A percentile compares a stretch with the other conserved stretches of the same genome.
phyloP scores from a whole-genome alignment of 2,888 invertebrate genomes.

The Stomorhina lunata region DNA sequence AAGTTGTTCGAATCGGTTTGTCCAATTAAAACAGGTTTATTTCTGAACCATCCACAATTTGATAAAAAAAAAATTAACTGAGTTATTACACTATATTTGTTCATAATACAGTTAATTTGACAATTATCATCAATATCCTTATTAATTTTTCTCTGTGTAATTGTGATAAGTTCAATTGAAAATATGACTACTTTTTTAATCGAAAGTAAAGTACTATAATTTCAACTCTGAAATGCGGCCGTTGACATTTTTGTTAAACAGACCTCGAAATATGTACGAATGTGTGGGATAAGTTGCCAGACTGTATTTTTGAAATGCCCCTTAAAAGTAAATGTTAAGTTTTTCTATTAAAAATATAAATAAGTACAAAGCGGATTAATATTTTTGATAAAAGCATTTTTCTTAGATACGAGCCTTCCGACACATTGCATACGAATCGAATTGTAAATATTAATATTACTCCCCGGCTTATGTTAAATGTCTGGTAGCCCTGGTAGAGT shows the following conservation, averaged over 20 bases:
- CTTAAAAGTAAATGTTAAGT: not conserved
- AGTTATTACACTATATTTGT: too few relatives aligned
- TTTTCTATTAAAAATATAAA: not conserved
- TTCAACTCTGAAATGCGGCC: slow-evolving; percentile 58
- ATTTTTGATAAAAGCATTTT: not conserved
- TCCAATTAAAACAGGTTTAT: too few relatives aligned
- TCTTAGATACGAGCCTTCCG: not conserved
- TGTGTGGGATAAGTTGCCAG: slow-evolving; percentile 28
- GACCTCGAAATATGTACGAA: slow-evolving; percentile 30
- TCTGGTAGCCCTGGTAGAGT: slow-evolving; percentile 39
- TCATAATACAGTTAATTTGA: too few relatives aligned
- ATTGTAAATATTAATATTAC: not conserved
- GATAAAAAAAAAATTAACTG: too few relatives aligned
- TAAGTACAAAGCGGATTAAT: not conserved
- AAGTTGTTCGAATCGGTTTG: too few relatives aligned
- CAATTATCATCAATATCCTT: too few relatives aligned
- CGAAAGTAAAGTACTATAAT: not conserved
- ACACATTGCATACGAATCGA: not conserved
- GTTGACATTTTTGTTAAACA: slow-evolving; percentile 62
- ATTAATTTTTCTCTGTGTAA: too few relatives aligned
- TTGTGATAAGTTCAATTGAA: too few relatives aligned
- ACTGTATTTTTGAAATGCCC: not conserved
- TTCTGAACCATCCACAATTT: too few relatives aligned
- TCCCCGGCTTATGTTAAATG: too few relatives aligned
- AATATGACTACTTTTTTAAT: too few relatives aligned